Evolutionary conservation across 1,140 invertebrate genomes (phyloP).

Genomic region (Elymnias hypermnestra): DNA sequence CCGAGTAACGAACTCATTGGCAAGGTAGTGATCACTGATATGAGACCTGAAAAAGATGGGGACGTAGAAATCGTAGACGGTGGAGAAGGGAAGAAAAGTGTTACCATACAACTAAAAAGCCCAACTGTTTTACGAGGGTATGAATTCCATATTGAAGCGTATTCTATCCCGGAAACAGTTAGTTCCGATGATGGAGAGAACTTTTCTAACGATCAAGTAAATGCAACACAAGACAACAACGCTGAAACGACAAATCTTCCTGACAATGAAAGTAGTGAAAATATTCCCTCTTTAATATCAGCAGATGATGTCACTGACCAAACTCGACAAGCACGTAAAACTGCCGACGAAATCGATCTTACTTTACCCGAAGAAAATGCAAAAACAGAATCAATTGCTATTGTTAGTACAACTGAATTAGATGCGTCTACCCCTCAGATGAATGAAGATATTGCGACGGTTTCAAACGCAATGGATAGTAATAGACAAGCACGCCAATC

Average conservation of each 20-base stretch:
- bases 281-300: background rate
- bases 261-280: slow-evolving; percentile 6
- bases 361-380: background rate
- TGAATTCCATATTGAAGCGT: slow-evolving; percentile 52
- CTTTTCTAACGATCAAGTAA: background rate
- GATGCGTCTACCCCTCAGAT: background rate
- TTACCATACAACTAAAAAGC: slow-evolving; percentile 59
- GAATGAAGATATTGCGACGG: background rate
- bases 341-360: background rate
- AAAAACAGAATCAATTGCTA: background rate
- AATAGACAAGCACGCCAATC: slow-evolving; percentile 14
- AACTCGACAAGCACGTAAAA: background rate
- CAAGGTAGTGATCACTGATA: slow-evolving; percentile 42
- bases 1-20: slow-evolving; percentile 46
- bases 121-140: slow-evolving; percentile 55
- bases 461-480: slow-evolving; percentile 1
- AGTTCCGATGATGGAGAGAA: slow-evolving; percentile 13
- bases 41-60: slow-evolving; percentile 52
- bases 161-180: slow-evolving; percentile 19
- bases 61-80: slow-evolving; percentile 49
- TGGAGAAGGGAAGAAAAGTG: slow-evolving; percentile 43
- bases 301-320: background rate
- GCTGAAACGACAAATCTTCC: background rate
- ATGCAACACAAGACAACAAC: background rate
- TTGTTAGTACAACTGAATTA: background rate